These are phyloP conservation scores for Hemiprocne comata DNA, from an alignment of 2,113 vertebrate genomes.

Conservation along the genomic window DNA sequence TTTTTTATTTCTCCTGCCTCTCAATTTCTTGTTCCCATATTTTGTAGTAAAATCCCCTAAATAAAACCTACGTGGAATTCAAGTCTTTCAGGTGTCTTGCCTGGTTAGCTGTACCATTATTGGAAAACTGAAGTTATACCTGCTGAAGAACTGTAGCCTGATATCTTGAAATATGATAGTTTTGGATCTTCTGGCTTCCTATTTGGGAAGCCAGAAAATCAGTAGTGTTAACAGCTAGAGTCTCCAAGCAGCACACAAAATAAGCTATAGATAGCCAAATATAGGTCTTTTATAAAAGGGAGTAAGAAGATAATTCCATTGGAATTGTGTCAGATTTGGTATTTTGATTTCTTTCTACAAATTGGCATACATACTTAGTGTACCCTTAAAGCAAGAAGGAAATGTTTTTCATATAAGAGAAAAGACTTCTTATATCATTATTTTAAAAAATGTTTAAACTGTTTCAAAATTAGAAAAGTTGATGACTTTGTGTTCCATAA, in stretches of 20 bases:
- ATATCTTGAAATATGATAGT: neutral
- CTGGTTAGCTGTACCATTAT: neutral
- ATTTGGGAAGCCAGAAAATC: neutral
- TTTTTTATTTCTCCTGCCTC: neutral
- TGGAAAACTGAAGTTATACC: neutral
- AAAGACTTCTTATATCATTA: neutral
- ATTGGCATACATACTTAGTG: neutral
- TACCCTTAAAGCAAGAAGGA: neutral
- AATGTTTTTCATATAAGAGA: neutral
- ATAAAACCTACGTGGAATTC: neutral
- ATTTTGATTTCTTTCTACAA: neutral
- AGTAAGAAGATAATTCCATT: neutral
- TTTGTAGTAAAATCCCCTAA: neutral
- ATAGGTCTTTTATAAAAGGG: neutral
- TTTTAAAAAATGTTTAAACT: neutral
- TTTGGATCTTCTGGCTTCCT: neutral
- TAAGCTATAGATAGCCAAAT: neutral
- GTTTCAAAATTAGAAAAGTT: neutral
- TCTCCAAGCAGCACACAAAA: neutral
- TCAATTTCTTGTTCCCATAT: neutral
- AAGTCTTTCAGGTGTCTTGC: neutral
- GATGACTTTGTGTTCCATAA: neutral
- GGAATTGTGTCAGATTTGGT: neutral
- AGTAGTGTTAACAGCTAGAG: neutral
- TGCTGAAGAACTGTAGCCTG: neutral